Evolutionary conservation across 2,888 invertebrate species (phyloP).

Genomic region (Liodrosophila aerea): DNA sequence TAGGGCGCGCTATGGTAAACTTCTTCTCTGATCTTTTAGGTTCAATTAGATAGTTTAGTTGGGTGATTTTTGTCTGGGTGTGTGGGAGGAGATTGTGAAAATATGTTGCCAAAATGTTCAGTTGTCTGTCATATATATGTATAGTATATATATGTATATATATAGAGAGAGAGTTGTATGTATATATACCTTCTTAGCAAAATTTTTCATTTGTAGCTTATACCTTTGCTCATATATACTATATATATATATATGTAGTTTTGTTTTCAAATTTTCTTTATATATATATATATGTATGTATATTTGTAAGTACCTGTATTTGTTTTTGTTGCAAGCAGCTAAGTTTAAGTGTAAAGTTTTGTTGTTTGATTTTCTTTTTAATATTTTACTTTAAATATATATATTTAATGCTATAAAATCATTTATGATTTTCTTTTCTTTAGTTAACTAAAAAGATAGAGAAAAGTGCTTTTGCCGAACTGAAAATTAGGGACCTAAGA

Average conservation of each 20-base stretch:
- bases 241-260: slow-evolving; percentile 23
- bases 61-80: slow-evolving; percentile 20
- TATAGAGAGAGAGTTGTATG: slow-evolving; percentile 17
- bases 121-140: slow-evolving; percentile 41
- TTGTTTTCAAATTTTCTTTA: slow-evolving; percentile 15
- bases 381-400: slow-evolving; percentile 40
- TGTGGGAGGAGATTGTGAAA: slow-evolving; percentile 52
- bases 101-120: slow-evolving; percentile 51
- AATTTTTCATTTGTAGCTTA: slow-evolving; percentile 42
- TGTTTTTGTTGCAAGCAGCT: slow-evolving; percentile 78
- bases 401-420: slow-evolving; percentile 65
- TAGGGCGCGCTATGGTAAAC: slow-evolving; percentile 69
- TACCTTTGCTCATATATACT: slow-evolving; percentile 42
- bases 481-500: slow-evolving; percentile 18
- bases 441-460: slow-evolving; percentile 23
- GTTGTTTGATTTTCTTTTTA: slow-evolving; percentile 39
- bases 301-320: slow-evolving; percentile 77
- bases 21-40: slow-evolving; percentile 21
- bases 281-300: slow-evolving; percentile 46
- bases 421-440: slow-evolving; percentile 62
- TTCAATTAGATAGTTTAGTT: slow-evolving; percentile 17
- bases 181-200: slow-evolving; percentile 62
- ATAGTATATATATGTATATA: slow-evolving; percentile 30
- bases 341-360: slow-evolving; percentile 73
- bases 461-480: slow-evolving; percentile 39